Base-by-base conservation (phyloP, 2,888 invertebrate species). In the Macrosiphum euphorbiae region DNA sequence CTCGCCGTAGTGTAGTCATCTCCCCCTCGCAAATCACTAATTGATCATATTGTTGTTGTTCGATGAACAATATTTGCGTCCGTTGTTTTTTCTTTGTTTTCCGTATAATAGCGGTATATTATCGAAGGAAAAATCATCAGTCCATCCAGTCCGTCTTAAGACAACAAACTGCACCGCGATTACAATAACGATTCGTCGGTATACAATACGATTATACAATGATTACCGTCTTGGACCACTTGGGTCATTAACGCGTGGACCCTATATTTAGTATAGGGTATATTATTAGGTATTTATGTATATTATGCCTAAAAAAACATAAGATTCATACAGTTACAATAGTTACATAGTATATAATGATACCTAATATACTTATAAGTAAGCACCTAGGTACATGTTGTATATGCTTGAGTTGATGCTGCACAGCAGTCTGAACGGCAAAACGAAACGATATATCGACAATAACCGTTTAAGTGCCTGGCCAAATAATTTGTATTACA, bases 11-110 rank as follows among this genome's bases (percentile, higher is more conserved):
- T 28, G 24, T 16, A 3, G 11, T 44, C 50, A 10, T 35, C 44
- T 58, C n/a, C 67, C 87, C 86, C 20, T 50, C 52, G 35, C 2
- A 41, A 41, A 67, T 50, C 44, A 52, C 92, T 87, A 87, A 92
- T 92, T 87, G 92, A 92, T 87, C 67, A 28, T 50, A 87, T 50
- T 87, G 67, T 88, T 87, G 67, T 88, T 67, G 87, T 87, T 87
- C 67, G 87, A 88, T 67, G 67, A 67, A 67, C 35, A 92, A 87
- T 88, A 50, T 92, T 92, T 92, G 86, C 35, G 47, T 58, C 20
- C 3, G 28, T 87, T n/a, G 20, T 41, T 67, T 92, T 91, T 50
- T 41, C 41, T 44, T 58, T 86, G 24, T 44, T 47, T 86, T 50
- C 28, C 2, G 35, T 78, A 44, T 44, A 35, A 78, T 35, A 41